Evolutionary conservation across 2,113 vertebrate species (phyloP).

Genomic region (Chlamydotis undulata): DNA sequence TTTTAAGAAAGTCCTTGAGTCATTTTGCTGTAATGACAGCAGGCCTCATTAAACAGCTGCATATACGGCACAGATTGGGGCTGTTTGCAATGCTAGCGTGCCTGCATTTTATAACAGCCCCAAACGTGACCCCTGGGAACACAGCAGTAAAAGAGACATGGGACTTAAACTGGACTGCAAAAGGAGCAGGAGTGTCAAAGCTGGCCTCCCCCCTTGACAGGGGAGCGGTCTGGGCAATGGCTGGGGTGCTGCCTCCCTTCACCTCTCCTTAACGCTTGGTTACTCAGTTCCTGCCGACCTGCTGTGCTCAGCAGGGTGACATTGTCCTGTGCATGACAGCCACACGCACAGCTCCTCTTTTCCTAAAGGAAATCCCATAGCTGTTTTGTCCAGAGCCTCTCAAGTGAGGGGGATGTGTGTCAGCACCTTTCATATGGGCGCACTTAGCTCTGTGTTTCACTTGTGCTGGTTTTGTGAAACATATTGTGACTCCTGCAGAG

Average conservation of each 20-base stretch:
- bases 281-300: background rate
- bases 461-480: background rate
- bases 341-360: rapidly evolving
- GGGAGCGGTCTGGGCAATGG: background rate
- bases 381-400: background rate
- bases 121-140: background rate
- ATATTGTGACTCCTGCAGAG: background rate
- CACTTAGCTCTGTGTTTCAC: background rate
- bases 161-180: background rate
- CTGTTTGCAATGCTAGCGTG: background rate
- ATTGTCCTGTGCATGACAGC: background rate
- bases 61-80: background rate
- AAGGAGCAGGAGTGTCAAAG: background rate
- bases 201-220: background rate
- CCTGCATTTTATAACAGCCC: background rate
- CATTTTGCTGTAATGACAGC: constrained; percentile 46
- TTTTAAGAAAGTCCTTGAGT: constrained; percentile 49
- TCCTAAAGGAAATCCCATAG: background rate
- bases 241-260: background rate
- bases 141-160: background rate
- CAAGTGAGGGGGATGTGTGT: background rate
- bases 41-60: constrained; percentile 63
- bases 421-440: rapidly evolving
- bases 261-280: background rate
- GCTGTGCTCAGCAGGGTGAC: background rate